These are phyloP conservation scores for Chorisops tibialis DNA, from an alignment of 2,888 invertebrate species.

Conservation along the genomic window DNA sequence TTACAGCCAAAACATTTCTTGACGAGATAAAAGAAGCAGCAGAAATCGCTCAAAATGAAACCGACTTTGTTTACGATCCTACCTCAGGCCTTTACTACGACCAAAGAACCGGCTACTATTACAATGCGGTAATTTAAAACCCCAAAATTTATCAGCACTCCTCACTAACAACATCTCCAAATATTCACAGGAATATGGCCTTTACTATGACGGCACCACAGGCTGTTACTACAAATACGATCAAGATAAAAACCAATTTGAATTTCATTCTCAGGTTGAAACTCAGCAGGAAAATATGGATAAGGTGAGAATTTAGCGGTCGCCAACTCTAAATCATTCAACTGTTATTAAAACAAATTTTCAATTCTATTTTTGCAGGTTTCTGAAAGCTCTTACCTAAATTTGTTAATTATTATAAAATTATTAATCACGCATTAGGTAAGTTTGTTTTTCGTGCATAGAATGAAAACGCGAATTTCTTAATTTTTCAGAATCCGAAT, in stretches of 20 bases:
- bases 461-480: slow-evolving; percentile 54
- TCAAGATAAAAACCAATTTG: slow-evolving; percentile 68
- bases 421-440: slow-evolving; percentile 57
- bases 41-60: slow-evolving; percentile 67
- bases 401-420: slow-evolving; percentile 49
- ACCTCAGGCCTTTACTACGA: slow-evolving; percentile 87
- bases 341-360: not conserved
- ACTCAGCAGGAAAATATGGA: slow-evolving; percentile 40
- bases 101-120: slow-evolving; percentile 84
- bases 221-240: slow-evolving; percentile 83
- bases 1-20: slow-evolving; percentile 53
- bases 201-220: slow-evolving; percentile 85
- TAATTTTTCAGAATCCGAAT: slow-evolving; percentile 44
- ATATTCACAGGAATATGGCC: slow-evolving; percentile 66
- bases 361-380: slow-evolving; percentile 33
- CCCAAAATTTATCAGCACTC: not conserved
- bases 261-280: slow-evolving; percentile 75
- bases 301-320: slow-evolving; percentile 36
- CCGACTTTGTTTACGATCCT: slow-evolving; percentile 81
- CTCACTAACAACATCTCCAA: not conserved
- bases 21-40: slow-evolving; percentile 76
- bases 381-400: slow-evolving; percentile 45
- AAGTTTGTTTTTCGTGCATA: slow-evolving; percentile 49
- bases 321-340: not conserved
- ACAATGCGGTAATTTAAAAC: slow-evolving; percentile 68